Evolutionary conservation across 2,888 invertebrate genomes (phyloP), one percentile per base, ranked within the genome.

Genomic region (Syritta pipiens): DNA sequence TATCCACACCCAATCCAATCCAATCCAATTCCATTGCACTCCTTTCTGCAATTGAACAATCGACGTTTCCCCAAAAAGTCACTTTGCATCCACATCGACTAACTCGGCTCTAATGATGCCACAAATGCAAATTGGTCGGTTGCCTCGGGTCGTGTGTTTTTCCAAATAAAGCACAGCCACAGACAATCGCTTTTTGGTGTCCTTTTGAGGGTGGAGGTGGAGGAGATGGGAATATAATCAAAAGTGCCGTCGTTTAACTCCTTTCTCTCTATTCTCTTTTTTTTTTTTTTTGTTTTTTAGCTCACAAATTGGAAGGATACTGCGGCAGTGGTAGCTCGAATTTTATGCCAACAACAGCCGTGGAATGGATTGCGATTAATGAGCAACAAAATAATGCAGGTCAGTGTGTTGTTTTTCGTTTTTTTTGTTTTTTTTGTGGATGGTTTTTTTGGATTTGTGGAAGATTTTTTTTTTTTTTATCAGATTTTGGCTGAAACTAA

Each of bases 281-380:
- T 40, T 7, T 10, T 48, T 49, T 42, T 48, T 69, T 9, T 49
- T 7, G 57, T 26, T 5, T 57, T 55, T 59, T 67, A 82, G 53
- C 77, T 40, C 82, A 82, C 53, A 86, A 86, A 83, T 83, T 84
- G 69, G 84, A 86, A 26, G 84, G 83, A 63, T 87, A 84, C 72
- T 83, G 84, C 37, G 75, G 67, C 24, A 69, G 59, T 24, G 83
- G 81, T 14, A 51, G 83, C 20, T 75, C 81, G 30, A 84, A 81
- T 63, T 84, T 84, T 22, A 75, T 86, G 59, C 72, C 84, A n/a
- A 85, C 85, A 48, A 84, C 85, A 4, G 81, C 86, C n/a, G 85
- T 85, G 12, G 87, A 87, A 82, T 87, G 87, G 87, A 86, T 87
- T 65, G 82, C 85, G 9, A 85, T 86, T 72, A 86, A 83, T 62